A percentile compares a stretch with the other conserved stretches of the same genome.
Conservation (phyloP, 2,888 invertebrate genomes). For the Andrena bucephala region DNA sequence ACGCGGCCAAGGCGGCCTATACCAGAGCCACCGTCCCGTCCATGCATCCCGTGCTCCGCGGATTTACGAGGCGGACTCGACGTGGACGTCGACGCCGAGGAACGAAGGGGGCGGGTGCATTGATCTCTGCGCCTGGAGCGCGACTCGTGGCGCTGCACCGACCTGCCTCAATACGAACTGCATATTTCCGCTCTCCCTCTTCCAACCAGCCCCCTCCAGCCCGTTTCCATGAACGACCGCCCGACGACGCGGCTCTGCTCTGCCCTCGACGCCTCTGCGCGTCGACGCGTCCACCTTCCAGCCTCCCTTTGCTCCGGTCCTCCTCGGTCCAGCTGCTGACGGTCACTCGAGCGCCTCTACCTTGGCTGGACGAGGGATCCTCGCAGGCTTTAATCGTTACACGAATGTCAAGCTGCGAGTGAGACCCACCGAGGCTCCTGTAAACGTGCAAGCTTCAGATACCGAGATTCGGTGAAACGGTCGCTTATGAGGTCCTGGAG, state of each 20-base stretch:
- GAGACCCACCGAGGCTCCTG: not conserved
- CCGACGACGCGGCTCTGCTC: constrained; percentile 36
- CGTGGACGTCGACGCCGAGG: constrained; percentile 56
- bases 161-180: constrained; percentile 82
- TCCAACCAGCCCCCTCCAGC: not conserved
- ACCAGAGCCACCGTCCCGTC: constrained; percentile 9
- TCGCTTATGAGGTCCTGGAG: too few species aligned
- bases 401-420: not conserved
- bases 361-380: not conserved
- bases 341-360: not conserved
- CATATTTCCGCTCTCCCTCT: constrained; percentile 68
- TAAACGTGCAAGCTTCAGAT: not conserved
- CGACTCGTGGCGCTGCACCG: constrained; percentile 78
- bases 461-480: not conserved
- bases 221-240: constrained; percentile 55
- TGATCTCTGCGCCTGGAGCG: constrained; percentile 75
- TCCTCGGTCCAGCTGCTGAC: not conserved
- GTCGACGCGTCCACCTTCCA: constrained; percentile 40
- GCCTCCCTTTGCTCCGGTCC: not conserved
- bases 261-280: constrained; percentile 46
- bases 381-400: not conserved
- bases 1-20: not conserved
- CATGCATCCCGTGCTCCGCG: constrained; percentile 47
- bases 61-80: constrained; percentile 33
- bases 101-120: constrained; percentile 72